Evolutionary conservation across 2,888 invertebrate genomes (phyloP).

Genomic region (Hyles lineata): DNA sequence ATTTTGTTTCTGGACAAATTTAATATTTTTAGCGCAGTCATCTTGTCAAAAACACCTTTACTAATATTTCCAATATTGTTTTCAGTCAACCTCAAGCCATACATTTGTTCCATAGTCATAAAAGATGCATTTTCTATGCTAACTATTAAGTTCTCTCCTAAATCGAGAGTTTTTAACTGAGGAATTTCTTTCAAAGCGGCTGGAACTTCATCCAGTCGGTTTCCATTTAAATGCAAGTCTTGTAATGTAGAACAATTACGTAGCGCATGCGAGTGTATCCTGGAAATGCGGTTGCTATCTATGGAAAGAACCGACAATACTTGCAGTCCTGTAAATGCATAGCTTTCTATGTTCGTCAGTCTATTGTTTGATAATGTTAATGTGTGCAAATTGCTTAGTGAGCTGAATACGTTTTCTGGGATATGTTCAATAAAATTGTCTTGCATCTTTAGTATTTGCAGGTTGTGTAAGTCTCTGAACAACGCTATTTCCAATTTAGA

Average conservation of each 20-base stretch:
- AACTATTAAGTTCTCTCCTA: slow-evolving; percentile 93
- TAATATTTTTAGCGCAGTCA: slow-evolving; percentile 91
- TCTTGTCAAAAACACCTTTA: slow-evolving; percentile 91
- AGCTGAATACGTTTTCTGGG: slow-evolving; percentile 91
- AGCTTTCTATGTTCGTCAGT: slow-evolving; percentile 89
- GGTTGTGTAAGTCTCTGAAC: slow-evolving; percentile 90
- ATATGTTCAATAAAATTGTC: slow-evolving; percentile 91
- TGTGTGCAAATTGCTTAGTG: slow-evolving; percentile 91
- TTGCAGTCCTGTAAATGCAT: slow-evolving; percentile 90
- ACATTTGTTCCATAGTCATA: slow-evolving; percentile 91
- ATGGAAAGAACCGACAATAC: slow-evolving; percentile 90
- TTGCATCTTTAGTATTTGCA: slow-evolving; percentile 92
- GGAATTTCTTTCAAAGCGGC: slow-evolving; percentile 90
- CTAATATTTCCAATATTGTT: slow-evolving; percentile 92
- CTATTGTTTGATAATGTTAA: slow-evolving; percentile 92
- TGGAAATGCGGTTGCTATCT: slow-evolving; percentile 91
- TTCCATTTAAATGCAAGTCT: slow-evolving; percentile 93
- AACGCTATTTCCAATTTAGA: slow-evolving; percentile 90
- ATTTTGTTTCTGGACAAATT: slow-evolving; percentile 94
- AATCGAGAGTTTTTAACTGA: slow-evolving; percentile 91
- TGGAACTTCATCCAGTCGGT: slow-evolving; percentile 90
- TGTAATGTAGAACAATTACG: slow-evolving; percentile 92
- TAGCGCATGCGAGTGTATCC: slow-evolving; percentile 90
- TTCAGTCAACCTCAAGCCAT: slow-evolving; percentile 92
- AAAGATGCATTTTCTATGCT: slow-evolving; percentile 92